These are phyloP conservation scores for Drosophila atroscutellata DNA, from an alignment of 2,888 invertebrate species.

Conservation along the genomic window DNA sequence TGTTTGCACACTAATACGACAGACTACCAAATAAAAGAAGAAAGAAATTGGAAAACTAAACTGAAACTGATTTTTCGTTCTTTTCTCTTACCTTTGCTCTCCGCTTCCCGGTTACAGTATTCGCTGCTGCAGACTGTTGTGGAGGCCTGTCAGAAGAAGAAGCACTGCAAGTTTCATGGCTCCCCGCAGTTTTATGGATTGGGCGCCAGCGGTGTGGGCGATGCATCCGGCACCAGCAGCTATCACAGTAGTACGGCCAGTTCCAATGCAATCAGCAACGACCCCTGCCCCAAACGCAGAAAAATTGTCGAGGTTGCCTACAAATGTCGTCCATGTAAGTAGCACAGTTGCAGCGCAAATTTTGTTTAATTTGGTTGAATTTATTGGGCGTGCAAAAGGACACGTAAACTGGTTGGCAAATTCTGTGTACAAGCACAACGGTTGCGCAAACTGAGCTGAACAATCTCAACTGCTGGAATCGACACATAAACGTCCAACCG, in stretches of 20 bases:
- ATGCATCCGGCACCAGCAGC: constrained; percentile 82
- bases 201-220: constrained; percentile 85
- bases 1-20: constrained; percentile 46
- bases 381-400: constrained; percentile 57
- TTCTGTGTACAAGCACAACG: constrained; percentile 17
- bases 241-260: constrained; percentile 83
- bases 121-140: constrained; percentile 97
- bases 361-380: constrained; percentile 59
- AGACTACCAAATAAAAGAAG: constrained; percentile 12
- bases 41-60: constrained; percentile 52
- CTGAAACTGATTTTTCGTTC: constrained; percentile 56
- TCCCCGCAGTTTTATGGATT: constrained; percentile 94
- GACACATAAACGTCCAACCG: constrained; percentile 58
- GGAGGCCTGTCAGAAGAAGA: constrained; percentile 96
- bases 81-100: constrained; percentile 18
- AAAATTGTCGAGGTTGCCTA: constrained; percentile 98
- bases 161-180: constrained; percentile 95
- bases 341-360: constrained; percentile 38
- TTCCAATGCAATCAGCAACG: constrained; percentile 79
- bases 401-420: constrained; percentile 52
- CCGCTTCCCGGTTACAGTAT: constrained; percentile 87
- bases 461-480: constrained; percentile 49
- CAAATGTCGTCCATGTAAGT: constrained; percentile 98
- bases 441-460: constrained; percentile 36
- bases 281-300: constrained; percentile 95